Conservation (phyloP, 2,888 invertebrate genomes). For the Drosophila suboccidentalis region DNA sequence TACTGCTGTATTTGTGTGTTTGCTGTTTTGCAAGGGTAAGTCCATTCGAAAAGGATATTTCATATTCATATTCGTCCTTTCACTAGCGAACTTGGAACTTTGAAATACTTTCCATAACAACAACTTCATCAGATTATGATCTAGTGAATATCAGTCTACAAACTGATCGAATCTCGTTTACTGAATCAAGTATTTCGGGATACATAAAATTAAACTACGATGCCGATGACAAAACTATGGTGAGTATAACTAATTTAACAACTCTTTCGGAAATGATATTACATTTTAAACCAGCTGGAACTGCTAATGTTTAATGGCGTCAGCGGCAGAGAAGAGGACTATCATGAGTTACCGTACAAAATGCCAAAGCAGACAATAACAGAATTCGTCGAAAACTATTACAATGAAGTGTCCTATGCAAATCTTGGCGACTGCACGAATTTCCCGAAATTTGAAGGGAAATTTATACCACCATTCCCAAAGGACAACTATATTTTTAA, state of each 20-base stretch:
- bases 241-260: not conserved
- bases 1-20: not conserved
- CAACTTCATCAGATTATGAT: not conserved
- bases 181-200: not conserved
- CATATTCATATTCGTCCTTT: not conserved
- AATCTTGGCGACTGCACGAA: too few species aligned
- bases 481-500: too few species aligned
- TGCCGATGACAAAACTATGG: not conserved
- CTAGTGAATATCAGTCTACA: not conserved
- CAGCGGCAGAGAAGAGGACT: not conserved
- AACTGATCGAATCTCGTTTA: not conserved
- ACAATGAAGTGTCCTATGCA: too few species aligned
- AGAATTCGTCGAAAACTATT: too few species aligned
- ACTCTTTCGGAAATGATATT: not conserved
- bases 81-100: not conserved
- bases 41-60: not conserved
- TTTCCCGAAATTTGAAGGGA: too few species aligned
- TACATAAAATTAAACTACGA: not conserved
- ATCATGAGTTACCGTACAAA: not conserved
- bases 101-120: not conserved
- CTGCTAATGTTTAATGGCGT: not conserved
- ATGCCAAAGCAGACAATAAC: not conserved
- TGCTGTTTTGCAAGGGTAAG: not conserved
- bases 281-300: not conserved
- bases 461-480: too few species aligned